phyloP scores from a whole-genome alignment of 2,888 invertebrate genomes.

The Allacma fusca region DNA sequence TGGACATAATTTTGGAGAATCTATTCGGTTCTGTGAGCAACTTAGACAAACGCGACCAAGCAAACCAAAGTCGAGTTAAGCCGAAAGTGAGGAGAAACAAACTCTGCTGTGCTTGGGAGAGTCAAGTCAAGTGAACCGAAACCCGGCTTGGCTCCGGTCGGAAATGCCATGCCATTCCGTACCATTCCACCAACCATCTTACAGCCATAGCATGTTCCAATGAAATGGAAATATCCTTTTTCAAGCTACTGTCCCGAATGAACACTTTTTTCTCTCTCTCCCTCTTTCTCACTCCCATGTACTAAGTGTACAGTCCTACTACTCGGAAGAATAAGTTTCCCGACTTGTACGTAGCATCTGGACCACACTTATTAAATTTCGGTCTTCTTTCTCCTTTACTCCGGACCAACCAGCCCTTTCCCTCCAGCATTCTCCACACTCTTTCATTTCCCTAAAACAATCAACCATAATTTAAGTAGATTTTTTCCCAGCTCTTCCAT shows the following conservation, averaged over 20 bases:
- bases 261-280: slow-evolving; percentile 32
- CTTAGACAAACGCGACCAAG: slow-evolving; percentile 4
- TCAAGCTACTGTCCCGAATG: slow-evolving; percentile 20
- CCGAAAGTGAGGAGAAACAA: not conserved
- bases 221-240: slow-evolving; percentile 29
- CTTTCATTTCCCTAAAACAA: not conserved
- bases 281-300: slow-evolving; percentile 6
- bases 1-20: slow-evolving; percentile 38
- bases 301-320: not conserved
- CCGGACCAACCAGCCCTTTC: not conserved
- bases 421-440: not conserved
- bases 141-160: slow-evolving; percentile 40
- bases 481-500: no score
- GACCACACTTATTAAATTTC: slow-evolving; percentile 43
- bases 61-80: slow-evolving; percentile 27
- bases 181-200: not conserved
- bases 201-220: not conserved
- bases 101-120: not conserved
- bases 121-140: slow-evolving; percentile 42
- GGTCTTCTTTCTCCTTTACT: slow-evolving; percentile 20
- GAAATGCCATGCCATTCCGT: slow-evolving; percentile 36
- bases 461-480: no score
- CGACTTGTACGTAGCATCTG: slow-evolving; percentile 42
- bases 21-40: slow-evolving; percentile 20
- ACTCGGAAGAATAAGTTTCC: slow-evolving; percentile 20